These are phyloP conservation scores for Periparus ater DNA, from an alignment of 2,797 vertebrate genomes.

Conservation along the genomic window DNA sequence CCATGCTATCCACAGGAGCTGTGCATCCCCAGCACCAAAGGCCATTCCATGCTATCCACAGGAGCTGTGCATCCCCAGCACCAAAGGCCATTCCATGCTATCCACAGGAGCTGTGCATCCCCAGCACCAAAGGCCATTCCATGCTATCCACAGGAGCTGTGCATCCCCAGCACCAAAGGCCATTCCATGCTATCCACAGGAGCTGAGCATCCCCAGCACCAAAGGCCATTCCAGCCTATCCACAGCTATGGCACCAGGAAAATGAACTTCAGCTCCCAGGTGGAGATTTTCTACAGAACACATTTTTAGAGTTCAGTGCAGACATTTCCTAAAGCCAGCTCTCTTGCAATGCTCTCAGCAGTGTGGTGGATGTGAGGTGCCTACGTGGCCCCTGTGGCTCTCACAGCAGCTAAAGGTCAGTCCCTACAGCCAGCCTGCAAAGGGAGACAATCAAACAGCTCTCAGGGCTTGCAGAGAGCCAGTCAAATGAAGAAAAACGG, in stretches of 20 bases:
- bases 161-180: background rate
- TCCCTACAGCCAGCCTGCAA: background rate
- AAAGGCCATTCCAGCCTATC: background rate
- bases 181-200: background rate
- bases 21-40: background rate
- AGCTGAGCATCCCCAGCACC: background rate
- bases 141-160: background rate
- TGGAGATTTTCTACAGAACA: background rate
- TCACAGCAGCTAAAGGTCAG: background rate
- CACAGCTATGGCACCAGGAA: fast-evolving
- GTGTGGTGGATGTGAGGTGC: background rate
- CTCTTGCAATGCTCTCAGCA: no score
- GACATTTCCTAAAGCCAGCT: no score
- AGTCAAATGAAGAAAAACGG: background rate
- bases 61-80: background rate
- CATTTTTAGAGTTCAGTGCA: background rate
- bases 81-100: background rate
- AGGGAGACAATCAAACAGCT: background rate
- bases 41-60: background rate
- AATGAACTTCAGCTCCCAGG: background rate
- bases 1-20: background rate
- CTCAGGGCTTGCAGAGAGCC: background rate
- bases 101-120: background rate
- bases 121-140: background rate
- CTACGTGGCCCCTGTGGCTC: background rate